Conservation (phyloP, 2,888 invertebrate genomes). For the Bruchidius siliquastri region DNA sequence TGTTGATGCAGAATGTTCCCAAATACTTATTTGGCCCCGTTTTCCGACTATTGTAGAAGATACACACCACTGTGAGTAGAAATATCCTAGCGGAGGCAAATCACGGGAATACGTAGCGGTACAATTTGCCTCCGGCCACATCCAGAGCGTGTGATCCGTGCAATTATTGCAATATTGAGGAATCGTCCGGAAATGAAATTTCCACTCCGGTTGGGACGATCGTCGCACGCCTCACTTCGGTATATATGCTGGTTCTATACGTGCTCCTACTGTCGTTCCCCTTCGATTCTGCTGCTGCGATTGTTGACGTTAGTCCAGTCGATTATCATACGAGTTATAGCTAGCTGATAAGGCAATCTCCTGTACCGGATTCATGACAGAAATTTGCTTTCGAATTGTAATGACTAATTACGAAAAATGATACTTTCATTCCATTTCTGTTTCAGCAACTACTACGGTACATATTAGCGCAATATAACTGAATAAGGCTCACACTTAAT, state of each 20-base stretch:
- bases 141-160: not conserved
- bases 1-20: too few relatives aligned
- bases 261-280: not conserved
- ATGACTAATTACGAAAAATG: too few relatives aligned
- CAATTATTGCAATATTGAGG: not conserved
- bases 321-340: not conserved
- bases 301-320: not conserved
- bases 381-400: too few relatives aligned
- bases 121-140: not conserved
- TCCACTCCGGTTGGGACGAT: not conserved
- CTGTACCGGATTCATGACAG: too few relatives aligned
- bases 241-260: not conserved
- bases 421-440: too few relatives aligned
- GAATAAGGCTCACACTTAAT: too few relatives aligned
- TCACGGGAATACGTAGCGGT: not conserved
- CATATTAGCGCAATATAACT: too few relatives aligned
- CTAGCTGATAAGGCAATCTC: too few relatives aligned
- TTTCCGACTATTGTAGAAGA: too few relatives aligned
- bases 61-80: not conserved
- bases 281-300: not conserved
- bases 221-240: not conserved
- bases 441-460: too few relatives aligned
- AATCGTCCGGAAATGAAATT: not conserved
- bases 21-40: too few relatives aligned
- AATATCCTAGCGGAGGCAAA: not conserved